Percentiles rank a stretch among this genome's conserved stretches.
phyloP scores from a whole-genome alignment of 2,113 vertebrate species.

The Sturnus vulgaris region DNA sequence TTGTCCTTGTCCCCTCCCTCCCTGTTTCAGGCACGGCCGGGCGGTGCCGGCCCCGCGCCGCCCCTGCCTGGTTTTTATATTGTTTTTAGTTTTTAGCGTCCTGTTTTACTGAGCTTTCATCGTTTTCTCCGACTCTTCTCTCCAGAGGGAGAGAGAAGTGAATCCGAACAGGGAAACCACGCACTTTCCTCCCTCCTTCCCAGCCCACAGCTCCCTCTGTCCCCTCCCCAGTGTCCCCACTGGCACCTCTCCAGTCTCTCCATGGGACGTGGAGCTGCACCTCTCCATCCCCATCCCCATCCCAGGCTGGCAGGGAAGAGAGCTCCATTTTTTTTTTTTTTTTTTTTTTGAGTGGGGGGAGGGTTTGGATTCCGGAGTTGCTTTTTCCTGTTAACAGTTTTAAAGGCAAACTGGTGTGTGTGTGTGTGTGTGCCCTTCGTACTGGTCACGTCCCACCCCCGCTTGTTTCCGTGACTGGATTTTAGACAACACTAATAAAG shows the following conservation, averaged over 20 bases:
- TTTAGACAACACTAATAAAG: conserved; percentile 37
- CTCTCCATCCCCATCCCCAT: background rate
- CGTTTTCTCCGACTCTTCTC: background rate
- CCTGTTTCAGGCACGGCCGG: background rate
- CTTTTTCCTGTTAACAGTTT: background rate
- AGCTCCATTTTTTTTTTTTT: background rate
- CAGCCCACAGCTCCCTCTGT: background rate
- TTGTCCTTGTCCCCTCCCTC: background rate
- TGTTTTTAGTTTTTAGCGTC: background rate
- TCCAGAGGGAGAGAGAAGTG: background rate
- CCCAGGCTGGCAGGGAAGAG: background rate
- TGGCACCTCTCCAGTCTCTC: background rate
- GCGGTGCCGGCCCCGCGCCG: background rate
- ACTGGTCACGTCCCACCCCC: background rate
- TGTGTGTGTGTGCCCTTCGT: background rate
- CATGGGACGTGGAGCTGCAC: background rate
- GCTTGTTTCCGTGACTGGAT: conserved; percentile 9
- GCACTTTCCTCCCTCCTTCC: background rate
- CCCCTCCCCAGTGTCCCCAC: background rate
- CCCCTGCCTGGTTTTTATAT: background rate
- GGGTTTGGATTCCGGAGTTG: background rate
- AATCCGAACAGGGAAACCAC: background rate
- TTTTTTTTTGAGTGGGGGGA: no score
- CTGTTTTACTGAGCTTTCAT: background rate
- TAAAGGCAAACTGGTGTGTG: background rate